Evolutionary conservation across 2,797 vertebrate genomes (phyloP).

Genomic region (Anguilla pacifica): DNA sequence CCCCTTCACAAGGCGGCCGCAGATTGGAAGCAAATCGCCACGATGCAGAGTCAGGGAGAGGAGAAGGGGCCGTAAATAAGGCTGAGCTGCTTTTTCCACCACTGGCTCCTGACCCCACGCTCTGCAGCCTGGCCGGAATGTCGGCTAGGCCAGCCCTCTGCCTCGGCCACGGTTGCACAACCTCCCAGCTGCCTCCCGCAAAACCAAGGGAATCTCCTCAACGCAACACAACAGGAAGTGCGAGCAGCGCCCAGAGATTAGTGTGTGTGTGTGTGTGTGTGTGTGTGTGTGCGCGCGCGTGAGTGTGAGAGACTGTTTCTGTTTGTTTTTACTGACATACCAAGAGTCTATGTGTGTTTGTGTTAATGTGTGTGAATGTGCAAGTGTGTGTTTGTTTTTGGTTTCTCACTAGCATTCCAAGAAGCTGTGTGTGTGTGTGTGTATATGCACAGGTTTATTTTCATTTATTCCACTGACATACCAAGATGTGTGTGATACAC

Average conservation of each 20-base stretch:
- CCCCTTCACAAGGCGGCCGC: constrained; percentile 11
- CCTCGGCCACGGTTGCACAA: constrained; percentile 31
- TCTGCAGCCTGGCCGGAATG: not conserved
- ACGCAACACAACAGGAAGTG: constrained; percentile 34
- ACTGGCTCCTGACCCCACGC: constrained; percentile 4
- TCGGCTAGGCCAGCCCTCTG: not conserved
- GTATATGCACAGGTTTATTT: not conserved
- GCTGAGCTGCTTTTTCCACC: not conserved
- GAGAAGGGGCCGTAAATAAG: not conserved
- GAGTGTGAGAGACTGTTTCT: not conserved
- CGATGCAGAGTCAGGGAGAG: constrained; percentile 32
- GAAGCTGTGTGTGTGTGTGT: not conserved
- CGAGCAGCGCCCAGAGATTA: constrained; percentile 9
- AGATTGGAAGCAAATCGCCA: constrained; percentile 31
- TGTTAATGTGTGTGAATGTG: not conserved
- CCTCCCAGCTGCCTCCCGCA: constrained; percentile 26
- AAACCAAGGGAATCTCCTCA: constrained; percentile 26
- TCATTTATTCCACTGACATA: too few relatives aligned
- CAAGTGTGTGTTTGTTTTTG: not conserved
- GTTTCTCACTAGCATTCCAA: not conserved
- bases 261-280: not conserved
- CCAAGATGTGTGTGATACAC: too few relatives aligned
- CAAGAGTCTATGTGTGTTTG: not conserved
- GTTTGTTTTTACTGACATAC: not conserved
- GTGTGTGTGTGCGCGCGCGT: not conserved